phyloP scores from a whole-genome alignment of 2,797 vertebrate genomes.

The Nannoperca obscura region DNA sequence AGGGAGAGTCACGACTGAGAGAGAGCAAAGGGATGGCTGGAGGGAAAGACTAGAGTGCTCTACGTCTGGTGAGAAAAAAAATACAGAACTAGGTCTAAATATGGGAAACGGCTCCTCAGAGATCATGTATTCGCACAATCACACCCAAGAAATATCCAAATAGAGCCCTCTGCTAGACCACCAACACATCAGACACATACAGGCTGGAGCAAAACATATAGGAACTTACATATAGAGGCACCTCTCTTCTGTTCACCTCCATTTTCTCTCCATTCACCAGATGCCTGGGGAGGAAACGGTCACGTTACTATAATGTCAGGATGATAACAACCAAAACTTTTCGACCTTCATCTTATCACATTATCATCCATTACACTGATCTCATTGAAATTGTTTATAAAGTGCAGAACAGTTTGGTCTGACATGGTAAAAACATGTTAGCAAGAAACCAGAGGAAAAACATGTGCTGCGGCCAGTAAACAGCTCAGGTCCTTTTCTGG shows the following conservation, averaged over 20 bases:
- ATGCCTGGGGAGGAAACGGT: slow-evolving; percentile 66
- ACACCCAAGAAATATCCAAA: slow-evolving; percentile 14
- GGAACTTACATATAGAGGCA: slow-evolving; percentile 91
- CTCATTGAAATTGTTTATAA: neutral
- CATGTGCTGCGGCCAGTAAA: neutral
- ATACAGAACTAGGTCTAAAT: slow-evolving; percentile 17
- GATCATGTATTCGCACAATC: slow-evolving; percentile 5
- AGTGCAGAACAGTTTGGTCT: neutral
- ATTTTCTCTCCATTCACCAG: slow-evolving; percentile 86
- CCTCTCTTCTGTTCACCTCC: slow-evolving; percentile 89
- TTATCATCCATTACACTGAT: neutral
- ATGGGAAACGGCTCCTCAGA: slow-evolving; percentile 3
- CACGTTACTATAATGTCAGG: slow-evolving; percentile 25
- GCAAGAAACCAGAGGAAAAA: neutral
- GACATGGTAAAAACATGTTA: neutral
- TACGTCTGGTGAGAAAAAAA: slow-evolving; percentile 29
- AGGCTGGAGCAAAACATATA: neutral
- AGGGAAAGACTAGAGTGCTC: slow-evolving; percentile 13
- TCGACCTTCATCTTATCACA: neutral
- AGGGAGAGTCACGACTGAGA: slow-evolving; percentile 8
- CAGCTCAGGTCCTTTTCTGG: too few relatives aligned
- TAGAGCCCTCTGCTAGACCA: neutral
- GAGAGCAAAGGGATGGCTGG: slow-evolving; percentile 2
- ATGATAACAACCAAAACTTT: slow-evolving; percentile 17
- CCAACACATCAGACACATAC: neutral